A percentile compares a stretch with the other conserved stretches of the same genome.
Conservation (phyloP, 1,140 invertebrate genomes). For the Oreohelix idahoensis region DNA sequence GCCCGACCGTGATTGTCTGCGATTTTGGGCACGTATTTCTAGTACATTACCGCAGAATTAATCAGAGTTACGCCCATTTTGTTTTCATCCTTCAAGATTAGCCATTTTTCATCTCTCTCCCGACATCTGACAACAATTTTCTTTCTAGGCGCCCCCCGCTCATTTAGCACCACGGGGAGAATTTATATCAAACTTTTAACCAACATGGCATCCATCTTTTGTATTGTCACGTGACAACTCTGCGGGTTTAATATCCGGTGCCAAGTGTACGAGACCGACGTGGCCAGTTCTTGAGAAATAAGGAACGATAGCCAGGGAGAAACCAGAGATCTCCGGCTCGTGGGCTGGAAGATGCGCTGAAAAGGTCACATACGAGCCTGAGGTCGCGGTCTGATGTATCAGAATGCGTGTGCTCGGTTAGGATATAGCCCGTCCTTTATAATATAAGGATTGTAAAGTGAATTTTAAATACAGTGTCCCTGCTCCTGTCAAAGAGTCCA, state of each 20-base stretch:
- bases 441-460: no score
- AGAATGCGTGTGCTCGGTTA: no score
- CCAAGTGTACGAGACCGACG: neutral
- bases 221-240: slow-evolving; percentile 17
- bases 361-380: neutral
- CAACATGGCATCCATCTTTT: slow-evolving; percentile 17
- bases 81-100: slow-evolving; percentile 11
- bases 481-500: no score
- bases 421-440: no score
- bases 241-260: slow-evolving; percentile 28
- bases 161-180: slow-evolving; percentile 18
- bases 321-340: no score
- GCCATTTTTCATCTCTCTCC: slow-evolving; percentile 5
- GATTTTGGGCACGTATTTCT: neutral
- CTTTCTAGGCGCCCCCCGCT: neutral
- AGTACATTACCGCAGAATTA: slow-evolving; percentile 11
- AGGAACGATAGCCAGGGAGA: neutral
- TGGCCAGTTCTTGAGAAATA: neutral
- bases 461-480: no score
- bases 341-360: neutral
- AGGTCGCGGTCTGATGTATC: no score
- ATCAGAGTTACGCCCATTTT: slow-evolving; percentile 13
- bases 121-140: slow-evolving; percentile 8
- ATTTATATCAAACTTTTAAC: slow-evolving; percentile 11
- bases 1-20: neutral